Base-by-base conservation (phyloP, 2,888 invertebrate species). In the Bibio marci region DNA sequence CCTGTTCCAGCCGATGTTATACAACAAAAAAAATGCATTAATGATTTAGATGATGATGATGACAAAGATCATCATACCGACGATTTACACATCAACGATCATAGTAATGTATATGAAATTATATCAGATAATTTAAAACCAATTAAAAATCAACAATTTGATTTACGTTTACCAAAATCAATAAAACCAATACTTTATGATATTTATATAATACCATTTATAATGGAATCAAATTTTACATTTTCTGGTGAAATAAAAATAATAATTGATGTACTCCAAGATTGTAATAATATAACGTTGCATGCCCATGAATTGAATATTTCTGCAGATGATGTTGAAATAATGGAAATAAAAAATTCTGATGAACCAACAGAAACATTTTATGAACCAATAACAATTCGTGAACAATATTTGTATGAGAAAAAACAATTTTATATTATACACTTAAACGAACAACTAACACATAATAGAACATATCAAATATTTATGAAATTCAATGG, bases 141-240 rank as follows among this genome's bases (percentile, higher is more conserved):
- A n/a, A n/a, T n/a, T n/a, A n/a, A n/a, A n/a, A n/a, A n/a, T n/a
- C n/a, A n/a, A n/a, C n/a, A n/a, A 6, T 22, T 8, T 8, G 22
- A 22, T 52, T 73, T 83, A 2, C 69, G 85, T 48, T 58, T 86
- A 42, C 83, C 86, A 0, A 68, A 59, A 39, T 65, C 73, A 31
- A 62, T 85, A 1, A 59, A 67, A 37, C 86, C 86, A 2, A 64
- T 76, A 32, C 70, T 69, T 22, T 86, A 86, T 52, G 69, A 72
- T 44, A 58, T 86, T 4, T 69, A 71, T 45, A 61, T 86, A 41
- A 70, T 76, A 30, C 86, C 86, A 1, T 78, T 76, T 49, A 69
- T 86, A 41, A 65, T 64, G 50, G 75, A 74, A 52, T 74, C 75
- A 2, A 85, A 85, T 53, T 86, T 85, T 48, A 83, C 80, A 12